Evolutionary conservation across 2,113 vertebrate species (phyloP).

Genomic region (Copsychus sechellarum): DNA sequence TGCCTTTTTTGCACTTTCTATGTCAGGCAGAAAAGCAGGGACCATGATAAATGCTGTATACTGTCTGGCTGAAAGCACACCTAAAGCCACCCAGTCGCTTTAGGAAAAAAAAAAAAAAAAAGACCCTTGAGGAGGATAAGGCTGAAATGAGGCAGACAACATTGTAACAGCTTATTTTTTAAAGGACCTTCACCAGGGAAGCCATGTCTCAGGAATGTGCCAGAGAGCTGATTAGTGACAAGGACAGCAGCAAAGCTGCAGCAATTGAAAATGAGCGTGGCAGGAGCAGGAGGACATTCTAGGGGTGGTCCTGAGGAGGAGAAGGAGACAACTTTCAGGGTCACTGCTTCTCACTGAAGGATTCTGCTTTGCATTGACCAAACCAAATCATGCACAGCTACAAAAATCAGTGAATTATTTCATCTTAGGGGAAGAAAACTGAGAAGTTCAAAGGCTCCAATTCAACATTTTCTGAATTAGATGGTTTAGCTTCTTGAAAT

Average conservation of each 20-base stretch:
- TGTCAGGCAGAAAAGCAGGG: not conserved
- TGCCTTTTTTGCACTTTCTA: not conserved
- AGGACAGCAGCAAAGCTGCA: not conserved
- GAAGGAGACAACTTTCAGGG: not conserved
- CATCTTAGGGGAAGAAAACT: not conserved
- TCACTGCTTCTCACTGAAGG: not conserved
- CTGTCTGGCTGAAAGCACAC: not conserved
- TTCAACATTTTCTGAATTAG: slow-evolving; percentile 26
- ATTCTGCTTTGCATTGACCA: not conserved
- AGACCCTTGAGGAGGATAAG: not conserved
- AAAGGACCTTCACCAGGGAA: not conserved
- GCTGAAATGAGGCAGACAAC: not conserved
- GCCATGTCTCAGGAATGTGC: not conserved
- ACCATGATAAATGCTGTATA: not conserved
- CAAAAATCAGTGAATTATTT: not conserved
- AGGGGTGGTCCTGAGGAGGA: not conserved
- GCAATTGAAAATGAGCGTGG: not conserved
- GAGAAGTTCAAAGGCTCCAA: not conserved
- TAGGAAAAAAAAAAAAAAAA: not conserved
- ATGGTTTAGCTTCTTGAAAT: slow-evolving; percentile 20
- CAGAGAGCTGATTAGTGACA: not conserved
- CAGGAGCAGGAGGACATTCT: not conserved
- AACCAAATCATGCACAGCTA: not conserved
- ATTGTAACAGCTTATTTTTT: not conserved
- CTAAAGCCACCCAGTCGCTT: not conserved